Percentiles rank a stretch among this genome's conserved stretches.
Conservation (phyloP, 2,888 invertebrate species). For the Apomyelois bistriatella region DNA sequence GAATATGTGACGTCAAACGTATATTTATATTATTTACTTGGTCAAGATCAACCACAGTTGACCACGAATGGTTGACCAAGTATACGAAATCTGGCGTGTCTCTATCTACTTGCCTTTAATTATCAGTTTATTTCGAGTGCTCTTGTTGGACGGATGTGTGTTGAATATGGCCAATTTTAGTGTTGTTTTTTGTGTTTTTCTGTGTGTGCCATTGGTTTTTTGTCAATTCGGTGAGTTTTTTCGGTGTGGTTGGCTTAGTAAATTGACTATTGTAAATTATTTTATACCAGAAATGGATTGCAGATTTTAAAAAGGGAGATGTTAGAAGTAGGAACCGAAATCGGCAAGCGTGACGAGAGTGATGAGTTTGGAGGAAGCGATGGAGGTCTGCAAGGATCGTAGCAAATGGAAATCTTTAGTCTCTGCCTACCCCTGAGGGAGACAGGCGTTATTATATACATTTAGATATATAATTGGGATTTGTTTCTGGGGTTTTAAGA, state of each 20-base stretch:
- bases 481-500: no score
- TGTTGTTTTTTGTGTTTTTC: slow-evolving; percentile 42
- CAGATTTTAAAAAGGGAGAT: no score
- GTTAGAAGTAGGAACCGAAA: no score
- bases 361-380: no score
- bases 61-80: slow-evolving; percentile 5
- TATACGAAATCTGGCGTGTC: not conserved
- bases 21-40: slow-evolving; percentile 2
- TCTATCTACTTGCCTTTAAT: not conserved
- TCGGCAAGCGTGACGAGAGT: no score
- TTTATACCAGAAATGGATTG: no score
- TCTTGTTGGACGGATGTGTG: not conserved
- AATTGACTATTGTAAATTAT: not conserved
- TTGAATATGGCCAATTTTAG: slow-evolving; percentile 33
- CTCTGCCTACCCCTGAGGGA: no score
- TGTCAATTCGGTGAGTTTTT: slow-evolving; percentile 57
- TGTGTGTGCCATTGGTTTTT: slow-evolving; percentile 41
- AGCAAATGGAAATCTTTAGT: no score
- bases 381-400: no score
- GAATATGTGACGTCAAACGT: not conserved
- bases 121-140: slow-evolving; percentile 1
- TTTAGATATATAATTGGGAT: no score
- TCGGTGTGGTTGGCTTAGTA: not conserved
- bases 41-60: slow-evolving; percentile 22
- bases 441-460: no score